These are phyloP conservation scores for Drosophila acutilabella DNA, from an alignment of 2,888 invertebrate genomes.

Conservation along the genomic window DNA sequence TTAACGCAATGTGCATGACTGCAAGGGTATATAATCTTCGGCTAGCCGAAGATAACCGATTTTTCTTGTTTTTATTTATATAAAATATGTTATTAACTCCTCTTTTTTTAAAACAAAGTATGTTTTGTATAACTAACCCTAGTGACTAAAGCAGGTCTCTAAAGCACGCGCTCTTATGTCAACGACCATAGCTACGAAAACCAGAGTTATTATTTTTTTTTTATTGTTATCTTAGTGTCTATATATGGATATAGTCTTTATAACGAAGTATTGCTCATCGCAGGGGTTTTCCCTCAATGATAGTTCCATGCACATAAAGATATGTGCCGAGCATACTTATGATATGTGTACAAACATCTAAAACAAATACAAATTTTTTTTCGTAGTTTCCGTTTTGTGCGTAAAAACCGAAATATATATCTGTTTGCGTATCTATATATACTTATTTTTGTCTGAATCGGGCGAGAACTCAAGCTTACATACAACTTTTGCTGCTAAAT, in stretches of 20 bases:
- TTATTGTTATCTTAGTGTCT: neutral
- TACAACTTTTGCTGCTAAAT: constrained; percentile 44
- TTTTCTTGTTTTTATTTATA: no score
- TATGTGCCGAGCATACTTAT: constrained; percentile 47
- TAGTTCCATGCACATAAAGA: neutral
- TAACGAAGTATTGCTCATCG: constrained; percentile 39
- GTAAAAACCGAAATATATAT: constrained; percentile 43
- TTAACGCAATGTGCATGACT: no score
- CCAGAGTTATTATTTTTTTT: neutral
- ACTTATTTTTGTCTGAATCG: neutral
- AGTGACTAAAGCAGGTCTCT: no score
- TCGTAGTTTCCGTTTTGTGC: constrained; percentile 63
- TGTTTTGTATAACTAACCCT: no score
- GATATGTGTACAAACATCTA: constrained; percentile 11
- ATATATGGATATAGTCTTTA: constrained; percentile 2
- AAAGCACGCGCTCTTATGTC: no score
- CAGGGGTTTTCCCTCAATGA: constrained; percentile 44
- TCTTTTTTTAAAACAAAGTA: no score
- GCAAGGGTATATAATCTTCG: no score
- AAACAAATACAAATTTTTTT: constrained; percentile 6
- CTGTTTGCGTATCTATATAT: neutral
- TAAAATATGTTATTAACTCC: no score
- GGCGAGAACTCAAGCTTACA: constrained; percentile 35
- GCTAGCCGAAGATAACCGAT: no score
- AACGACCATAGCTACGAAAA: no score